Base-by-base conservation (phyloP, 2,888 invertebrate species). In the Campoplex capitator region DNA sequence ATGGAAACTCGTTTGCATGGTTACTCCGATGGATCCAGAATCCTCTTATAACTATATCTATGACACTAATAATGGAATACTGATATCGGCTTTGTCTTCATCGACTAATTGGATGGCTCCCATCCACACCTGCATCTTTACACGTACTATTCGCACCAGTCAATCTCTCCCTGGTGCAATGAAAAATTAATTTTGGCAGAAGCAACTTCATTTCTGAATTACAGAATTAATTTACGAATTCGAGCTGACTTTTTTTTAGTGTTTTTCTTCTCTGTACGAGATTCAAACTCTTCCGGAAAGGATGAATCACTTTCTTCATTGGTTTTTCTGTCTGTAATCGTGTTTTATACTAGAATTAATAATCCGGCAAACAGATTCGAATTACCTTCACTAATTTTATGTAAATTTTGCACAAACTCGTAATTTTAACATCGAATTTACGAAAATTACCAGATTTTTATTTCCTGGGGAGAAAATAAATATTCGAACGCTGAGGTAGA, bases 81-180 rank as follows among this genome's bases (percentile, higher is more conserved):
- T 83, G 86, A 86, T 83, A 86, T 86, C 70, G 79, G 76, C 67
- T 83, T 76, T 79, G 83, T 79, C 67, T 83, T 86, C 79, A 70
- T 86, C 79, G 83, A 86, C 86, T 86, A 83, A 86, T 86, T 86
- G 83, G 75, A 83, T 32, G 32, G 28, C 16, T 62, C 16, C 16
- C 32, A 62, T 62, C 32, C 32, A 32, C 62, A 62, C 32, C 16
- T 6, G 32, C 32, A 32, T 3, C 23, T 11, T 13, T 11, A 3
- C 23, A 28, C 58, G 58, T 28, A 28, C 58, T 11, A 32, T 32
- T 16, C 16, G 32, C 62, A 62, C 16, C 13, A 62, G 62, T 32
- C 32, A 32, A 62, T 62, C 4, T 32, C 1, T 2, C 32, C 16
- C 62, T 32, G 32, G 32, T 23, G 23, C 23, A 23, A 23, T 23